Evolutionary conservation across 2,888 invertebrate species (phyloP), one percentile per base, ranked within the genome.

Genomic region (Stenotaenia linearis): DNA sequence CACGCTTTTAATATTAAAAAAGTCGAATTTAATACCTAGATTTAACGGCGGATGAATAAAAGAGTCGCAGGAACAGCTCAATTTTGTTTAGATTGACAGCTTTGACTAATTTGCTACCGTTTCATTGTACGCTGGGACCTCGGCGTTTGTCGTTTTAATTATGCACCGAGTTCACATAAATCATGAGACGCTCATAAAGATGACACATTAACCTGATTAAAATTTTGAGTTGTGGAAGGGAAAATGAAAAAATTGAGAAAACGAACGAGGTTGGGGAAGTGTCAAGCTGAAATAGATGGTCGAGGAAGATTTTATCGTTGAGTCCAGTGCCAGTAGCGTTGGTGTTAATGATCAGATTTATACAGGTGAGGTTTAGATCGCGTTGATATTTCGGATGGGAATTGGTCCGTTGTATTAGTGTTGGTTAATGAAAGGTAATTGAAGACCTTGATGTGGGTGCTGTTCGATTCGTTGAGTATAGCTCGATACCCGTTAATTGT

Each of bases 291-390:
- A 69, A 69, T 69, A n/a, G 69, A 69, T 69, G 69, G 69, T 69
- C 10, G 28, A 6, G 69, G 28, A 69, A 69, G 69, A 69, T 69
- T 28, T 69, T 69, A 69, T 69, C 69, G 25, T 25, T 1, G 6
- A 23, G 69, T 69, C 69, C 28, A 69, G 18, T 21, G 56, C 56
- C 56, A 56, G 69, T 69, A 69, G 69, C 69, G 69, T 69, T 28
- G 28, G 69, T 69, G 69, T 69, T 69, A 69, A 69, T 69, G 69
- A 69, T 69, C 69, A 69, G 69, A 69, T 69, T 69, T 69, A 69
- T 28, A 4, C 69, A 69, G 69, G 69, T 69, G 69, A 28, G 28
- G 69, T 69, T 69, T 69, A 69, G 69, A 69, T 69, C 25, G 25
- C 25, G 25, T 28, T 25, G 69, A 69, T 69, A 69, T 69, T 69